Evolutionary conservation across 2,113 vertebrate species (phyloP).

Genomic region (Piprites chloris): DNA sequence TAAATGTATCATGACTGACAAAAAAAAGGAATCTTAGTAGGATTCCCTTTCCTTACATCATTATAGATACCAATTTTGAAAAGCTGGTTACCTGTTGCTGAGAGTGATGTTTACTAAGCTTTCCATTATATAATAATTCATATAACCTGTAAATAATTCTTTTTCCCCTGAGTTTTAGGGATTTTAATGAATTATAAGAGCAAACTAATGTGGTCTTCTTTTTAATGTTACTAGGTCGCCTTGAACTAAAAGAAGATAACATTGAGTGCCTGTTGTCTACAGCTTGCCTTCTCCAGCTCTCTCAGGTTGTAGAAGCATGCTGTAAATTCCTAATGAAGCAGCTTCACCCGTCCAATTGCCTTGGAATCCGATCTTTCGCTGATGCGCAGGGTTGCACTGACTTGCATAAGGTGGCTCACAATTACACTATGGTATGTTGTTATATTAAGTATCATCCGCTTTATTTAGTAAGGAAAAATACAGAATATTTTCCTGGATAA

Average conservation of each 20-base stretch:
- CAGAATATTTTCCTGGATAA: not conserved
- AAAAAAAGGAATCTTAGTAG: not conserved
- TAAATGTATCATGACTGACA: not conserved
- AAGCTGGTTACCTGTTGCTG: not conserved
- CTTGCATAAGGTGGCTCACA: constrained; percentile 93
- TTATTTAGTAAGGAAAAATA: not conserved
- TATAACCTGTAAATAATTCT: not conserved
- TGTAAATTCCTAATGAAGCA: constrained; percentile 96
- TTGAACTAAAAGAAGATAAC: constrained; percentile 96
- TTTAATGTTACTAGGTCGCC: constrained; percentile 78
- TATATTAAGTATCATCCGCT: not conserved
- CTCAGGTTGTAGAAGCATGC: constrained; percentile 94
- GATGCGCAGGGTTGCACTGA: constrained; percentile 95
- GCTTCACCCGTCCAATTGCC: constrained; percentile 97
- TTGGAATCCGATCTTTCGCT: constrained; percentile 95
- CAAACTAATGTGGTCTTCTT: constrained; percentile 14
- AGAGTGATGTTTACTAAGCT: not conserved
- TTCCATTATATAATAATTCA: not conserved
- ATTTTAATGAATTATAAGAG: not conserved
- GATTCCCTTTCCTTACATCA: not conserved
- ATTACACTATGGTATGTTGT: constrained; percentile 93
- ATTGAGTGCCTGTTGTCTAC: constrained; percentile 95
- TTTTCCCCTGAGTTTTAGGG: not conserved
- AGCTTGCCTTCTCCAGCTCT: constrained; percentile 94
- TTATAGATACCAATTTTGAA: not conserved